Evolutionary conservation across 2,888 invertebrate genomes (phyloP), one percentile per base, ranked within the genome.

Genomic region (Acleris literana): DNA sequence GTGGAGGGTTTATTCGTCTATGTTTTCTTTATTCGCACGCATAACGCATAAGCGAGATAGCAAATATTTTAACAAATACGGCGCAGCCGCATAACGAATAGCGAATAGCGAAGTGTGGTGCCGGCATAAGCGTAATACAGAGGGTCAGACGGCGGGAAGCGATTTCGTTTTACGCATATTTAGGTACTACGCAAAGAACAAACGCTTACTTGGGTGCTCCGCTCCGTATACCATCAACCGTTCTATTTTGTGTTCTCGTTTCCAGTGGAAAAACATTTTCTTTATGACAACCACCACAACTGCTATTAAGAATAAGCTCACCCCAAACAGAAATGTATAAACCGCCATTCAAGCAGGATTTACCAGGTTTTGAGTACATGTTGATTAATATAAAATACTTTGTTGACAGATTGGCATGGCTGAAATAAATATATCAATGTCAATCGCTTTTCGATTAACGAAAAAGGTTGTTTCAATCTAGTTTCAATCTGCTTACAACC

Each of bases 241-340:
- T 71, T 92, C 91, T 59, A 85, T 90, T 71, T 86, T 87, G 70
- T 89, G 84, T 51, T 92, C 91, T 68, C 86, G 83, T 75, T 89
- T 83, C 92, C 90, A 92, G 70, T 84, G 86, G 69, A 90, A 91
- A 72, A 88, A 91, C 84, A 90, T 87, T 71, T 86, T 90, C 72
- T 88, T 89, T 77, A 92, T 92, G 33, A 92, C 78, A 5, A 90
- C 85, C 64, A 91, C 79, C 0, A 92, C 90, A 71, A 92, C 70
- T 5, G 88, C 89, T 76, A 92, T 92, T 82, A 92, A 77, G 74
- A 92, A 92, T 78, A 92, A 83, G 72, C 92, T 90, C 75, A 92
- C 72, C 48, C 90, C 90, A 68, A 92, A 88, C 63, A 92, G 76
- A 77, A 92, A 90, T 33, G 90, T 90, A 72, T 91, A 92, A 20